Percentiles rank a stretch among this genome's conserved stretches.
Evolutionary conservation across 2,888 invertebrate species (phyloP).

Genomic region (Polydrusus cervinus): DNA sequence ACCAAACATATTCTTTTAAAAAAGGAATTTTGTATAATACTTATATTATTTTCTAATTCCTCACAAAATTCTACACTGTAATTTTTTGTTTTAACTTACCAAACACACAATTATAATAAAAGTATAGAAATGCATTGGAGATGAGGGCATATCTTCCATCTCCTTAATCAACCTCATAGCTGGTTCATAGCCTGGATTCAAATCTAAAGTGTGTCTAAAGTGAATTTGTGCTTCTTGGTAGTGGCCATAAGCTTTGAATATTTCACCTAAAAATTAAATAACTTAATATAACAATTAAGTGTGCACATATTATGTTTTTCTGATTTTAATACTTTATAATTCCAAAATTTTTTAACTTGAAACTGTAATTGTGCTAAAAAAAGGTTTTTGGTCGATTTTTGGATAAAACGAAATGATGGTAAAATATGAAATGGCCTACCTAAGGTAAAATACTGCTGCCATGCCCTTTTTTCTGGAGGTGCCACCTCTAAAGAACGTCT

Average conservation of each 20-base stretch:
- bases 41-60: too few relatives aligned
- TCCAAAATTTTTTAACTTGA: too few relatives aligned
- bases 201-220: conserved; percentile 85
- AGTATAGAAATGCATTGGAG: conserved; percentile 89
- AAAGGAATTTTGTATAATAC: too few relatives aligned
- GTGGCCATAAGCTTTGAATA: conserved; percentile 92
- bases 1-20: too few relatives aligned
- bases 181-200: conserved; percentile 90
- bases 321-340: too few relatives aligned
- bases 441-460: conserved; percentile 93
- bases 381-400: too few relatives aligned
- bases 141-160: conserved; percentile 86
- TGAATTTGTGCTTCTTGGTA: conserved; percentile 91
- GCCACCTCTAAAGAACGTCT: conserved; percentile 89
- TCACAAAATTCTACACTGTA: too few relatives aligned
- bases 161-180: conserved; percentile 86
- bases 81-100: conserved; percentile 72
- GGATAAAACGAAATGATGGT: too few relatives aligned
- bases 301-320: too few relatives aligned
- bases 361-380: too few relatives aligned
- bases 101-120: conserved; percentile 90
- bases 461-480: conserved; percentile 86
- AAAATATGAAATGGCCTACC: conserved; percentile 16
- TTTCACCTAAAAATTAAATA: conserved; percentile 77
- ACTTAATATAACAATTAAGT: not conserved